phyloP scores from a whole-genome alignment of 2,797 vertebrate genomes.

The Arrhamphus sclerolepis region DNA sequence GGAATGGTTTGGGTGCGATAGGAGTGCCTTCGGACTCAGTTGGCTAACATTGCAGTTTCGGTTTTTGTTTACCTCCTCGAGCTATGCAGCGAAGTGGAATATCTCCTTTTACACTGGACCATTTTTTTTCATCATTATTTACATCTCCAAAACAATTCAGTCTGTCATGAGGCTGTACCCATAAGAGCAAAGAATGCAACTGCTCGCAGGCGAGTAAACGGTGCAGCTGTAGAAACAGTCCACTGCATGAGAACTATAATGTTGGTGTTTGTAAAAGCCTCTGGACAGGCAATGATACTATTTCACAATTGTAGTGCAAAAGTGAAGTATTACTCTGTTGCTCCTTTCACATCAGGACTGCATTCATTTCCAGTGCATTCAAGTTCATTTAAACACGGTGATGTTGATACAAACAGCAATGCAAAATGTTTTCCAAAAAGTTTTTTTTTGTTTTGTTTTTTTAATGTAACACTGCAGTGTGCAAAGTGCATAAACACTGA shows the following conservation, averaged over 20 bases:
- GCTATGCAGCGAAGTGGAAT: slow-evolving; percentile 76
- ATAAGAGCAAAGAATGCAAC: slow-evolving; percentile 49
- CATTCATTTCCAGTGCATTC: slow-evolving; percentile 33
- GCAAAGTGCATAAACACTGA: slow-evolving; percentile 28
- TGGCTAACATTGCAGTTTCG: slow-evolving; percentile 41
- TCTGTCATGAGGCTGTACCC: slow-evolving; percentile 40
- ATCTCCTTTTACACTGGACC: slow-evolving; percentile 58
- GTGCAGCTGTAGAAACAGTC: slow-evolving; percentile 63
- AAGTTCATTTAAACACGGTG: slow-evolving; percentile 18
- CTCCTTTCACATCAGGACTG: slow-evolving; percentile 29
- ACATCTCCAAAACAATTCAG: slow-evolving; percentile 48
- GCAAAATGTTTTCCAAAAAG: background rate
- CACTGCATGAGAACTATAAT: slow-evolving; percentile 61
- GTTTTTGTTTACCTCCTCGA: slow-evolving; percentile 55
- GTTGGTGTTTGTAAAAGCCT: slow-evolving; percentile 68
- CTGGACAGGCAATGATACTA: slow-evolving; percentile 35
- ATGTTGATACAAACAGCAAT: background rate
- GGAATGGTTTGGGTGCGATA: slow-evolving; percentile 48
- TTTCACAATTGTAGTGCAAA: slow-evolving; percentile 36
- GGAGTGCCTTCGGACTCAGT: slow-evolving; percentile 55
- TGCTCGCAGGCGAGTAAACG: slow-evolving; percentile 63
- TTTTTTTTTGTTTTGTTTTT: slow-evolving; percentile 12
- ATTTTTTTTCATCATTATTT: slow-evolving; percentile 60
- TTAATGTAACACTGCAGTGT: slow-evolving; percentile 25
- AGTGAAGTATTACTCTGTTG: background rate